Percentiles rank a stretch among this genome's conserved stretches.
Evolutionary conservation across 2,113 vertebrate genomes (phyloP).

Genomic region (Atherinomorus stipes): DNA sequence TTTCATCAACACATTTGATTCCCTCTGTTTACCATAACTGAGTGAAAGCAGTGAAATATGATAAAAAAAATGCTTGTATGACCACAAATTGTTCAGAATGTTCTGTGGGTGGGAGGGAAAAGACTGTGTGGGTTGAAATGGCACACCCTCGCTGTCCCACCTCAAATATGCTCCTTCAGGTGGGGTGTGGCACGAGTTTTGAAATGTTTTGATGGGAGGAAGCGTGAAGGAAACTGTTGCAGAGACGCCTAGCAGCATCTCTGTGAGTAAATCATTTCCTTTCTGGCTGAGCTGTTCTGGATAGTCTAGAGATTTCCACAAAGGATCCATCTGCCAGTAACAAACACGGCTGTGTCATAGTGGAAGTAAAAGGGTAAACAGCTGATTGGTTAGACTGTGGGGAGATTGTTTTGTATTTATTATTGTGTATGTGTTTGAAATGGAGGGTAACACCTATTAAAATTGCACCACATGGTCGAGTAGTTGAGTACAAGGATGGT

Average conservation of each 20-base stretch:
- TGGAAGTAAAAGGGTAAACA: not conserved
- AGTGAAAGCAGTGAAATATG: not conserved
- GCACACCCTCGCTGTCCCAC: not conserved
- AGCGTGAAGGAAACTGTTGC: not conserved
- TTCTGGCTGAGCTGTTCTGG: conserved; percentile 5
- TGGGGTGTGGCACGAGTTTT: conserved; percentile 1
- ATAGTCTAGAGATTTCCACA: conserved; percentile 26
- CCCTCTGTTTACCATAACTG: not conserved
- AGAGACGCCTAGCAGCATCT: conserved; percentile 11
- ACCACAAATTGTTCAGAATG: not conserved
- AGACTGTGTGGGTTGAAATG: not conserved
- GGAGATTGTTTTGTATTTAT: no score
- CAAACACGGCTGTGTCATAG: not conserved
- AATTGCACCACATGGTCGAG: not conserved
- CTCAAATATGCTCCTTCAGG: not conserved
- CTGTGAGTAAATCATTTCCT: not conserved
- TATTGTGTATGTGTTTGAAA: no score
- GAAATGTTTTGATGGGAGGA: conserved; percentile 12
- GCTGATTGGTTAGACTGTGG: not conserved
- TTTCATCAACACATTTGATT: not conserved
- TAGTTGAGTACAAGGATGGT: not conserved
- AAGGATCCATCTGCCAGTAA: conserved; percentile 9
- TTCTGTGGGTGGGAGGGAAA: no score
- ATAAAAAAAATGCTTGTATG: not conserved
- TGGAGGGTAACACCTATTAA: not conserved